Evolutionary conservation across 1,140 invertebrate species (phyloP), one percentile per base, ranked within the genome.

Genomic region (Choristoneura fumiferana): DNA sequence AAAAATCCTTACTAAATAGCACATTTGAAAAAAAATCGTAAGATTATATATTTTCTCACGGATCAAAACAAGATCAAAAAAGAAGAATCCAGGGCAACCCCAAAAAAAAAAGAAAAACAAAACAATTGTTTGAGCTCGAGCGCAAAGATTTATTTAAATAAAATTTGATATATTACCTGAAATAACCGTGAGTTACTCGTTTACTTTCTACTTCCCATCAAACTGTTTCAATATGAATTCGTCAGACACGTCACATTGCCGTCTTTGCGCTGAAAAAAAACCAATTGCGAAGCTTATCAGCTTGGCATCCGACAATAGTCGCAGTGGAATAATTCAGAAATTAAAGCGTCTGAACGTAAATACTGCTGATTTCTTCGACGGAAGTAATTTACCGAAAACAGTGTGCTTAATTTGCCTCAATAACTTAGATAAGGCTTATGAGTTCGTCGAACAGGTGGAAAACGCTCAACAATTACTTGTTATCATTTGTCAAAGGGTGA

Each of bases 221-320:
- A 10, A 39, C 5, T 33, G 40, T 8, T 18, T 10, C 40, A 49
- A 22, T 22, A 49, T 49, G 43, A 49, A 22, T 18, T n/a, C 14
- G 1, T 43, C 22, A 22, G 43, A 22, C 18, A 12, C 10, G 6
- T 49, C 18, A 10, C 43, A 49, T 49, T 49, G 43, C 18, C 43
- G 43, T 8, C 22, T 49, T 49, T 49, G 43, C 22, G 43, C 43
- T 1, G 43, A 22, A 29, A 49, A 22, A 13, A 49, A 49, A 33
- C 22, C 43, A 13, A 29, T 8, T 12, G 17, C 18, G 29, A 29
- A 49, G n/a, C 43, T 49, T 33, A 29, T 49, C 18, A 12, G 22
- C n/a, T 33, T 49, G 18, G 18, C 12, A 49, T 49, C 12, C 0
- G 43, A 49, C 22, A 49, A 3, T 8, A 49, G 10, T 10, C 18